Evolutionary conservation across 2,888 invertebrate species (phyloP).

Genomic region (Philaethria dido): DNA sequence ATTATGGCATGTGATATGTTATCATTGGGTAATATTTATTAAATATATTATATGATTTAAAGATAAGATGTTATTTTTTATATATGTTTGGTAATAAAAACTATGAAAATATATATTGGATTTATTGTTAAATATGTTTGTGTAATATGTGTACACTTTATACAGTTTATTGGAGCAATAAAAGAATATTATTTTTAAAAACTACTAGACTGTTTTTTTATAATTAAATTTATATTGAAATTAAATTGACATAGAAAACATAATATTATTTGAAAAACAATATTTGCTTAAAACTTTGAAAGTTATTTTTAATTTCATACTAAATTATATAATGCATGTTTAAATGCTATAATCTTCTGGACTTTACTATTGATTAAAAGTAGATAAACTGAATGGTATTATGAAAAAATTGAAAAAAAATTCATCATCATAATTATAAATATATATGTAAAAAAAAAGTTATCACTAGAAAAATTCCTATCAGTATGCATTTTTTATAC

Average conservation of each 20-base stretch:
- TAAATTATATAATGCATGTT: not conserved
- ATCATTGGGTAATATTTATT: constrained; percentile 32
- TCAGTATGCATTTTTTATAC: too few relatives aligned
- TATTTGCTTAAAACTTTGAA: too few relatives aligned
- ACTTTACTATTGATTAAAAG: not conserved
- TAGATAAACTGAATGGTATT: not conserved
- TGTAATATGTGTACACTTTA: not conserved
- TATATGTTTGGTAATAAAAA: constrained; percentile 22
- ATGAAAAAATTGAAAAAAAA: not conserved
- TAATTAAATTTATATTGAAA: too few relatives aligned
- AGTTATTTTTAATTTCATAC: too few relatives aligned
- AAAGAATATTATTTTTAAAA: not conserved
- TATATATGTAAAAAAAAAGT: not conserved
- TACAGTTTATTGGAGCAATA: not conserved
- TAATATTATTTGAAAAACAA: not conserved
- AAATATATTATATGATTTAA: constrained; percentile 16
- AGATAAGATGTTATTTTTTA: constrained; percentile 33
- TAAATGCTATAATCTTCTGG: too few relatives aligned
- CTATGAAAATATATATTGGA: constrained; percentile 24
- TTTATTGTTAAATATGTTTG: not conserved
- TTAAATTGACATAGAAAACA: too few relatives aligned
- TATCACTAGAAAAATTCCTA: not conserved
- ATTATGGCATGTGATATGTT: constrained; percentile 31
- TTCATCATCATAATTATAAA: not conserved
- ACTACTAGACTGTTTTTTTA: not conserved